These are phyloP conservation scores for Neoarius graeffei DNA, from an alignment of 2,113 vertebrate genomes.

Conservation along the genomic window DNA sequence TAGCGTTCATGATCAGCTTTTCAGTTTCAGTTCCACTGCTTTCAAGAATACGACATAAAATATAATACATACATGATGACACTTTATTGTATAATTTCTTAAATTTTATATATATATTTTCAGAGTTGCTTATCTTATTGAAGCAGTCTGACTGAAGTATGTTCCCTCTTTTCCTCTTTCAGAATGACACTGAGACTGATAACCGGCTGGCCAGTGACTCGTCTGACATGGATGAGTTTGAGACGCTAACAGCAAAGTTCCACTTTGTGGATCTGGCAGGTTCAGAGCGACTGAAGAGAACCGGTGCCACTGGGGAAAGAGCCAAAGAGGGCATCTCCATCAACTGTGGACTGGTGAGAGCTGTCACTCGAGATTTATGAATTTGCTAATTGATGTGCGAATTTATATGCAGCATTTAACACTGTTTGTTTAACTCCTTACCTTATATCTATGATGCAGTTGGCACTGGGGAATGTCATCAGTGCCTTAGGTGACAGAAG, in stretches of 20 bases:
- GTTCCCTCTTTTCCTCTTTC: not conserved
- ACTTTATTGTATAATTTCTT: not conserved
- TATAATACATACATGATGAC: not conserved
- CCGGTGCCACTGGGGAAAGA: constrained; percentile 92
- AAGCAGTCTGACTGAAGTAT: not conserved
- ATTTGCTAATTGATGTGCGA: not conserved
- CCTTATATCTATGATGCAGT: constrained; percentile 64
- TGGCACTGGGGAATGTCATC: constrained; percentile 97
- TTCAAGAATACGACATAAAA: not conserved
- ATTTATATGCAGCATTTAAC: not conserved
- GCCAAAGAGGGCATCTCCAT: constrained; percentile 98
- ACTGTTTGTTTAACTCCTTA: constrained; percentile 7
- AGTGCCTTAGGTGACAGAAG: constrained; percentile 93
- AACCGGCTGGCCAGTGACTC: constrained; percentile 87
- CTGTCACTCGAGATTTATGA: not conserved
- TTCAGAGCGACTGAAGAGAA: constrained; percentile 93
- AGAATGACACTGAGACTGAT: constrained; percentile 82
- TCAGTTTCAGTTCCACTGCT: not conserved
- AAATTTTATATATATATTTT: no score
- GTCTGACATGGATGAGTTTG: constrained; percentile 89
- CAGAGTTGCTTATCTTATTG: not conserved
- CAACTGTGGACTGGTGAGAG: constrained; percentile 95
- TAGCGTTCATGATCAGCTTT: not conserved
- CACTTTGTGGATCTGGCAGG: constrained; percentile 98
- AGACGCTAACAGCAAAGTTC: constrained; percentile 97